A percentile compares a stretch with the other conserved stretches of the same genome.
Evolutionary conservation across 2,113 vertebrate species (phyloP).

Genomic region (Megaceryle torquata): DNA sequence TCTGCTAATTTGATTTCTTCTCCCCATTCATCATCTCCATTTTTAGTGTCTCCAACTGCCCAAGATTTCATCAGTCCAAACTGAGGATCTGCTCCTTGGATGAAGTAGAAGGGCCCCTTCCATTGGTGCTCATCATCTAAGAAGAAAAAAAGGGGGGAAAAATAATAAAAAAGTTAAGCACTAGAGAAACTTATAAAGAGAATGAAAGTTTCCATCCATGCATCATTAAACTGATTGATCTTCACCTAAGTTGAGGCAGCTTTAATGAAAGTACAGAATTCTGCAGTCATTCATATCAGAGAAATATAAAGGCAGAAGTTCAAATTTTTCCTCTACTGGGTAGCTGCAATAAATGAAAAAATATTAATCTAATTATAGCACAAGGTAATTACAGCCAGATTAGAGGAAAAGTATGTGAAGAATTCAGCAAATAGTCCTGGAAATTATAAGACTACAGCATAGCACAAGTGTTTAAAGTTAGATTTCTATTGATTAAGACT

Average conservation of each 20-base stretch:
- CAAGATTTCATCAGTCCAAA: constrained; percentile 96
- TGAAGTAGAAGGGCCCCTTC: constrained; percentile 91
- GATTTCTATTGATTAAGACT: neutral
- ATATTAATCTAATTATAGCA: constrained; percentile 60
- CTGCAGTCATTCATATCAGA: neutral
- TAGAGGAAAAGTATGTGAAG: neutral
- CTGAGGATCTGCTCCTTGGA: constrained; percentile 93
- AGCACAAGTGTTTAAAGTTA: neutral
- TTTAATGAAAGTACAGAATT: constrained; percentile 17
- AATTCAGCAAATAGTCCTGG: neutral
- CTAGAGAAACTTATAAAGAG: neutral
- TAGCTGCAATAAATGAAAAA: constrained; percentile 29
- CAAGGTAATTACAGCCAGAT: constrained; percentile 44
- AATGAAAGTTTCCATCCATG: neutral
- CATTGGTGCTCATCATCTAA: constrained; percentile 84
- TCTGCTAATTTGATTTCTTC: constrained; percentile 87
- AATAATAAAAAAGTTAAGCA: neutral
- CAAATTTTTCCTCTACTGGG: constrained; percentile 30
- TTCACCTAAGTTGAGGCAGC: neutral
- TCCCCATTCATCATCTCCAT: constrained; percentile 87
- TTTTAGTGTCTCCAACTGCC: constrained; percentile 78
- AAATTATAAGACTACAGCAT: neutral
- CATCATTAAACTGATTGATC: constrained; percentile 8
- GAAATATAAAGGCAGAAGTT: constrained; percentile 22
- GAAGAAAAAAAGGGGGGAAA: neutral